Percentiles rank a stretch among this genome's conserved stretches.
These are phyloP conservation scores for Penaeus indicus DNA, from an alignment of 1,140 invertebrate genomes.

Conservation along the genomic window DNA sequence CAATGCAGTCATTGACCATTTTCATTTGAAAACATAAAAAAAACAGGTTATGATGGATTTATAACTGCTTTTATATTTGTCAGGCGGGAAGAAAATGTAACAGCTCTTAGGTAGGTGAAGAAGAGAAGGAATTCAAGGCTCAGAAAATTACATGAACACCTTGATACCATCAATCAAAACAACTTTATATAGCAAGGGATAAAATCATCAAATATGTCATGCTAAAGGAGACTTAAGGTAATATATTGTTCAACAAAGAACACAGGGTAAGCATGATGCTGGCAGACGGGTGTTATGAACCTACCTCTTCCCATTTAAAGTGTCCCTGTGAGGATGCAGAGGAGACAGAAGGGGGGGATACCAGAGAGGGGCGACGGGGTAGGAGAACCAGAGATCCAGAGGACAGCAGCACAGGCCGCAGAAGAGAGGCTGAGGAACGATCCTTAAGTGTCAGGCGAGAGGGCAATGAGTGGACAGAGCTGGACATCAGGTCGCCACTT, in stretches of 20 bases:
- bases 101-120: too few species aligned
- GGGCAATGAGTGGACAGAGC: constrained; percentile 58
- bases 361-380: constrained; percentile 51
- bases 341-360: constrained; percentile 42
- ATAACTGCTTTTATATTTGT: too few species aligned
- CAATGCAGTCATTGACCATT: too few species aligned
- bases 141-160: too few species aligned
- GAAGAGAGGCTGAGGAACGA: not conserved
- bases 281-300: not conserved
- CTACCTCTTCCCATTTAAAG: constrained; percentile 65
- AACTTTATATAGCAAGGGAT: too few species aligned
- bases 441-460: constrained; percentile 45
- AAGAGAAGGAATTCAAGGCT: too few species aligned
- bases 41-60: too few species aligned
- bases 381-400: constrained; percentile 57
- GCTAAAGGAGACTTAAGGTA: not conserved
- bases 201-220: too few species aligned
- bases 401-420: constrained; percentile 42
- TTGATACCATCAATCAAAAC: too few species aligned
- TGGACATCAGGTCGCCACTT: constrained; percentile 34
- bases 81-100: too few species aligned
- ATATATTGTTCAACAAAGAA: not conserved
- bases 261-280: constrained; percentile 1
- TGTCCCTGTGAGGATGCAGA: constrained; percentile 57
- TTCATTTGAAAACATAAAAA: too few species aligned